Evolutionary conservation across 2,113 vertebrate genomes (phyloP), one percentile per base, ranked within the genome.

Genomic region (Scomber colias): DNA sequence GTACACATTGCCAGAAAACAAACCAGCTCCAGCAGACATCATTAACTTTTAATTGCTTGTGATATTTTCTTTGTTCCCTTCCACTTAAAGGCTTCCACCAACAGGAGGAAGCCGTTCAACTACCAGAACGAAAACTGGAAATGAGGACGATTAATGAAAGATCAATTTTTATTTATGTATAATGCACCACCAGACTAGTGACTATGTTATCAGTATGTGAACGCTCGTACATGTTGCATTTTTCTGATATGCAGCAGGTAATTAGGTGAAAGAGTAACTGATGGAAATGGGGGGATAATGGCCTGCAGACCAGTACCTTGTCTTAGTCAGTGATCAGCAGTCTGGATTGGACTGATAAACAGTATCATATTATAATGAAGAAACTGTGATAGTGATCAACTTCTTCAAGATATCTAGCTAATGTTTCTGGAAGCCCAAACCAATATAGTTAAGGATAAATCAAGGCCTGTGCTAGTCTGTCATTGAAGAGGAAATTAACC

Each of bases 21-120:
- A 78, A 77, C 48, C 14, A 68, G 50, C 82, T 81, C 73, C 78
- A 75, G 71, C 55, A 68, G 56, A 81, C 71, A 44, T 40, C 5
- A 66, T 71, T 79, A 48, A 51, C 65, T 75, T 77, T 71, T 55
- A 76, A 71, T 56, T 57, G 72, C 64, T 77, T 73, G 67, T 56
- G 19, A 40, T 80, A 73, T 84, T 81, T 71, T 77, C 15, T 74
- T 66, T 61, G 15, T 56, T 71, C 74, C 49, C n/a, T 66, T 59
- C 35, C 44, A 40, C 67, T 71, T 73, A 21, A 75, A 55, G 0
- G 2, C 55, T 61, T 70, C 46, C 44, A 7, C 48, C 35, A 9
- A n/a, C 10, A 15, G 49, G 12, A 66, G 63, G 57, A 77, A 57
- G 30, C 69, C 17, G 24, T 44, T 50, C 2, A 68, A 46, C 62